Evolutionary conservation across 2,113 vertebrate species (phyloP), one percentile per base, ranked within the genome.

Genomic region (Trochalopteron elliotii): DNA sequence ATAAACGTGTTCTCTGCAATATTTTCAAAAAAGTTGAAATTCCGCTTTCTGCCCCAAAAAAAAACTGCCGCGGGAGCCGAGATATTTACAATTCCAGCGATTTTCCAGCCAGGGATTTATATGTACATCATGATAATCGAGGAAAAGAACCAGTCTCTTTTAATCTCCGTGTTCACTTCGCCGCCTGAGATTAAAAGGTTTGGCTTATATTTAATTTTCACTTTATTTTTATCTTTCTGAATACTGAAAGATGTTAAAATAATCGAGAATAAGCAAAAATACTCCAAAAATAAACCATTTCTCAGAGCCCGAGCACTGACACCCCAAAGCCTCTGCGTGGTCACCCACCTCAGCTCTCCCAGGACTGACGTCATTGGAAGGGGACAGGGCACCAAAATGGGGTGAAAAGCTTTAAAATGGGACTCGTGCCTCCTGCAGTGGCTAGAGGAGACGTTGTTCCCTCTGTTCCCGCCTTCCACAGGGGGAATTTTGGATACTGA

Each of bases 1-100:
- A 97, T 94, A 96, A 97, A 97, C 95, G 56, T 6, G 60, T 84
- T 95, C 53, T 96, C 91, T 94, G 82, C 95, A 35, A 77, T 96
- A 94, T 84, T 90, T 90, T 18, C 23, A 83, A 86, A 71, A 49
- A 65, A 65, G 68, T 44, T 2, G 82, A 88, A 75, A 94, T 87
- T 93, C 67, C 97, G 53, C 84, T 77, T 68, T 60, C 55, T 27
- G 74, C 59, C n/a, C 60, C 60, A 3, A 59, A 42, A 61, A 76
- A 49, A 56, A 42, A 4, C 42, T 6, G 59, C 89, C 30, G 60
- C 30, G 53, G 81, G 59, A 79, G 57, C 37, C 5, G 20, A 11
- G 76, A 2, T 69, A 87, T 77, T 77, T 87, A 82, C 84, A 75
- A n/a, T 76, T 68, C 55, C 87, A 83, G 78, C 69, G 47, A 12